These are phyloP conservation scores for Anastrepha obliqua DNA, from an alignment of 1,140 invertebrate genomes.

Conservation along the genomic window DNA sequence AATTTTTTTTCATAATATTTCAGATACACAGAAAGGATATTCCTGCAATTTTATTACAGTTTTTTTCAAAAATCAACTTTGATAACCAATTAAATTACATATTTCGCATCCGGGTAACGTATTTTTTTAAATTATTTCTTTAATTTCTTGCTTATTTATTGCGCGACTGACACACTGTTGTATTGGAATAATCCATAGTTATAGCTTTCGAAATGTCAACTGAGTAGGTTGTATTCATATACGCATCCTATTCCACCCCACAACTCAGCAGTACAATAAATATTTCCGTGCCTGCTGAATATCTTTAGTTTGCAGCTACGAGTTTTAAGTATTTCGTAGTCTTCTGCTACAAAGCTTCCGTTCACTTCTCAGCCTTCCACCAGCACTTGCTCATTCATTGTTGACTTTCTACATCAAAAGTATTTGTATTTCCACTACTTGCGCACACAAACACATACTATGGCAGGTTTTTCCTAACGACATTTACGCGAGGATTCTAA, in stretches of 20 bases:
- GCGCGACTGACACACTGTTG: background rate
- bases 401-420: background rate
- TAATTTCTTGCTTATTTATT: background rate
- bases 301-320: background rate
- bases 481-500: background rate
- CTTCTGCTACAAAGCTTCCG: too few relatives aligned
- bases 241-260: background rate
- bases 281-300: background rate
- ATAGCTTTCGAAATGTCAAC: background rate
- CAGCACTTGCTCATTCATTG: background rate
- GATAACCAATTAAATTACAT: too few relatives aligned
- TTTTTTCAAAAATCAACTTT: too few relatives aligned
- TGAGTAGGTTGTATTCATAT: background rate
- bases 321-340: too few relatives aligned
- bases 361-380: background rate
- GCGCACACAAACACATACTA: background rate
- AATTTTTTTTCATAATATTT: too few relatives aligned
- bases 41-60: too few relatives aligned
- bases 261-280: slow-evolving; percentile 24
- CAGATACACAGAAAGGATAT: too few relatives aligned
- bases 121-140: too few relatives aligned
- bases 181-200: background rate
- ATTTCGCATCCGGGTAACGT: too few relatives aligned
- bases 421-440: slow-evolving; percentile 8
- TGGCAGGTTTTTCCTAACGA: background rate